Percentiles rank a stretch among this genome's conserved stretches.
Conservation (phyloP, 2,797 vertebrate genomes). For the Garrulus glandarius region DNA sequence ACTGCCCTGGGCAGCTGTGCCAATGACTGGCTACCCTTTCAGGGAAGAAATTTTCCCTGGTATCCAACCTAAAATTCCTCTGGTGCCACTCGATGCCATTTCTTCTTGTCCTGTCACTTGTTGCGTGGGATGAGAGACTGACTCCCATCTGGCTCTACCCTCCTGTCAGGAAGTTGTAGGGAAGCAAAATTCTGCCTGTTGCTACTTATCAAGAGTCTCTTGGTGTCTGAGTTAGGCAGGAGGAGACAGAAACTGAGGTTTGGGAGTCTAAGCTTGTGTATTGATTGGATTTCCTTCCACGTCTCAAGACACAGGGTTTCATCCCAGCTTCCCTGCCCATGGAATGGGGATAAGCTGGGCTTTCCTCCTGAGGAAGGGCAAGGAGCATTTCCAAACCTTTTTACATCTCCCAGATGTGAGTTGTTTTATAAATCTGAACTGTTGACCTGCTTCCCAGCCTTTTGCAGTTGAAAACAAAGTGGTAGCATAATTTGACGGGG, state of each 20-base stretch:
- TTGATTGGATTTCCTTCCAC: not conserved
- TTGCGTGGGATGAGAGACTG: not conserved
- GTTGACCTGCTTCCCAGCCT: not conserved
- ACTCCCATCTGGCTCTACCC: not conserved
- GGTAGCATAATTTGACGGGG: not conserved
- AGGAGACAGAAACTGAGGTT: not conserved
- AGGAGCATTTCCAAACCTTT: not conserved
- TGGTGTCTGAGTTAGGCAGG: not conserved
- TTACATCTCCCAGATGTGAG: not conserved
- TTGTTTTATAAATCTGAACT: not conserved
- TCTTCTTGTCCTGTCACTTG: not conserved
- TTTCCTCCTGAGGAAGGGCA: not conserved
- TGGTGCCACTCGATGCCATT: accelerated
- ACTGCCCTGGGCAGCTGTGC: not conserved
- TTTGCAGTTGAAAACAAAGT: not conserved
- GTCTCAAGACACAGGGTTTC: not conserved
- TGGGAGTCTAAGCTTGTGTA: not conserved
- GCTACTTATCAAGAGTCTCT: not conserved
- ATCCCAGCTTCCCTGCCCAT: not conserved
- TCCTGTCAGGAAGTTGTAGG: not conserved
- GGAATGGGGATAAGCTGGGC: accelerated
- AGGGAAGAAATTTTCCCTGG: not conserved
- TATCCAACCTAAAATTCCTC: not conserved
- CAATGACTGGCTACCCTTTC: not conserved
- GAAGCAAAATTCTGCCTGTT: not conserved